Base-by-base conservation (phyloP, 2,113 vertebrate genomes). In the Alexandromys fortis region DNA sequence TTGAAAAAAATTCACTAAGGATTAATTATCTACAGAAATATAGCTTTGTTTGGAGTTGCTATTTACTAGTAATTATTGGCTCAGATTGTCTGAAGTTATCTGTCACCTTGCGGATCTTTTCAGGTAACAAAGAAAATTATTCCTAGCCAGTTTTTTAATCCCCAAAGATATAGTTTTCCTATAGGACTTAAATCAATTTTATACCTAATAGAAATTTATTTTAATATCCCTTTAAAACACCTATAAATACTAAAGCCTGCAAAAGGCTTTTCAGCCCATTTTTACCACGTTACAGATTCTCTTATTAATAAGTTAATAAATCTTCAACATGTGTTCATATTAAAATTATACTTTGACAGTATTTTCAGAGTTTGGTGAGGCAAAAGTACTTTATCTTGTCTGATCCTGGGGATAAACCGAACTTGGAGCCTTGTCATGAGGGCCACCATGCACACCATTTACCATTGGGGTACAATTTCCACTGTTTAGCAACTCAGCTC, bases 381-480 rank as follows among this genome's bases (percentile, higher is more conserved):
- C 91, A 90, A 89, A 96, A 90, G 75, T 24, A 83, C 68, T 92
- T 94, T 78, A 88, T 96, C 55, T 85, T 77, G 93, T 24, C 24
- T 92, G 67, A 96, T 93, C 52, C 19, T 28, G 87, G 28, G n/a
- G 49, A 95, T 96, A 95, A 97, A 85, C 72, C 24, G 89, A 95
- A 95, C 92, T 97, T 95, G 70, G 79, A 95, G 70, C 55, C 78
- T 92, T 97, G 86, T 96, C 95, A 85, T 83, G 86, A 91, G 30
- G 92, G n/a, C 24, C 45, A 7, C 73, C 65, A 58, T 72, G 42
- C 42, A 7, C 30, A 88, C 42, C 75, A 22, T 78, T 61, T 4
- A 26, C 86, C 17, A 89, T 90, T 90, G 30, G 89, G 72, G 94
- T 89, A 89, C 0, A 19, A 67, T 91, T 81, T 95, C 87, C 96